These are phyloP conservation scores for Xiphophorus maculatus DNA, from an alignment of 2,113 vertebrate species.

Conservation along the genomic window DNA sequence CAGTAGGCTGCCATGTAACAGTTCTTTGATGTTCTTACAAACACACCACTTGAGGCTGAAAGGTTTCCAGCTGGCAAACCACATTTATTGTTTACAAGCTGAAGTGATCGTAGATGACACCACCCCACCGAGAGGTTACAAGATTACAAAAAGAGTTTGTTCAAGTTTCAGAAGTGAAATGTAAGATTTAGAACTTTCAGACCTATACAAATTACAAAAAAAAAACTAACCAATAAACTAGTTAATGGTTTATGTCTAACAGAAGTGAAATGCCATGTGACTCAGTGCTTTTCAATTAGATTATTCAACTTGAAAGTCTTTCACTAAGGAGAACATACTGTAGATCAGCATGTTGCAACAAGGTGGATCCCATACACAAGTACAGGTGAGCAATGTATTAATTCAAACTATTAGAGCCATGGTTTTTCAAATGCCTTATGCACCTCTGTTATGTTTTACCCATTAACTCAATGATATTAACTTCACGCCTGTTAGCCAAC, in stretches of 20 bases:
- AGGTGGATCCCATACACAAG: no score
- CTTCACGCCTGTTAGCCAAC: no score
- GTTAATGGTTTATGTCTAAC: background rate
- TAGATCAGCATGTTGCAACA: no score
- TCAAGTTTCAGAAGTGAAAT: background rate
- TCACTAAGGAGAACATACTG: no score
- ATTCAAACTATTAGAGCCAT: no score
- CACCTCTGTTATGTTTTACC: no score
- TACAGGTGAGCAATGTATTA: background rate
- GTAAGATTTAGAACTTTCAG: background rate
- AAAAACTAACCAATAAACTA: background rate
- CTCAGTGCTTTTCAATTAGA: background rate
- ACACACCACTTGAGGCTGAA: background rate
- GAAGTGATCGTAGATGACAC: background rate
- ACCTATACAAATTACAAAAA: background rate
- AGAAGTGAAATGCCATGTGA: background rate
- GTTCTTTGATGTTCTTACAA: background rate
- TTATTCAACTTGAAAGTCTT: background rate
- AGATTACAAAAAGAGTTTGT: background rate
- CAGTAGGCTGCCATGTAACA: background rate
- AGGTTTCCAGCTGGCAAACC: background rate
- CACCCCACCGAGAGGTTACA: background rate
- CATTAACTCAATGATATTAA: no score
- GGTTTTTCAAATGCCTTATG: no score
- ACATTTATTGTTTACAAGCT: conserved; percentile 10